Base-by-base conservation (phyloP, 2,113 vertebrate genomes). In the Burhinus bistriatus region DNA sequence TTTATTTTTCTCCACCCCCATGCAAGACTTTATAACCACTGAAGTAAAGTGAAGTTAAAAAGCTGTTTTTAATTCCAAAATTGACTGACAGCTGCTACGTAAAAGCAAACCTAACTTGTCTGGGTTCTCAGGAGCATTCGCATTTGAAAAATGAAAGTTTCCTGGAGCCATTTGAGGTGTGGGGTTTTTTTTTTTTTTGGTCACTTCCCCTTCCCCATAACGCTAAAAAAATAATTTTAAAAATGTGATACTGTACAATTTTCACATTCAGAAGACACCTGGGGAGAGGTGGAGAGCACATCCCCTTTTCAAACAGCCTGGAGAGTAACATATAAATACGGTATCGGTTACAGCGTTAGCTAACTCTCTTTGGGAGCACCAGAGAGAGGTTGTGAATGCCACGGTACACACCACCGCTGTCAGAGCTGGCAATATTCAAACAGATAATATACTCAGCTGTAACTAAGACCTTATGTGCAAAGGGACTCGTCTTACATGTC, bases 281-380 rank as follows among this genome's bases (percentile, higher is more conserved):
- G 85, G 93, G 62, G 91, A 95, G 93, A 90, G 72, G 72, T 65
- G 51, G 90, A 79, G n/a, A 57, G 59, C 64, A 82, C 55, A 75
- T 78, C 59, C 54, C 30, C 72, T 85, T 96, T 95, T 89, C 84
- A 93, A 94, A 58, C 7, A 54, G 54, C 58, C 51, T 80, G 51
- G 64, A 85, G 81, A 88, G 38, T 38, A 68, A 86, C 72, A 11
- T 57, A 32, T 61, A 91, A 96, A 94, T 45, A 78, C 1, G 44
- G 75, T 51, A 83, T 83, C 1, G 3, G 82, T 97, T 94, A 90
- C 84, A 80, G 77, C 0, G 1, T 11, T 66, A 83, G 40, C 3
- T 5, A 84, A 81, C 40, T 94, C 75, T 95, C 95, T 64, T 57
- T 54, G 89, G 94, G 93, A 96, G 83, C 3, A 14, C 82, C 85